A percentile compares a stretch with the other conserved stretches of the same genome.
Conservation (phyloP, 2,113 vertebrate species). For the Oreochromis niloticus region DNA sequence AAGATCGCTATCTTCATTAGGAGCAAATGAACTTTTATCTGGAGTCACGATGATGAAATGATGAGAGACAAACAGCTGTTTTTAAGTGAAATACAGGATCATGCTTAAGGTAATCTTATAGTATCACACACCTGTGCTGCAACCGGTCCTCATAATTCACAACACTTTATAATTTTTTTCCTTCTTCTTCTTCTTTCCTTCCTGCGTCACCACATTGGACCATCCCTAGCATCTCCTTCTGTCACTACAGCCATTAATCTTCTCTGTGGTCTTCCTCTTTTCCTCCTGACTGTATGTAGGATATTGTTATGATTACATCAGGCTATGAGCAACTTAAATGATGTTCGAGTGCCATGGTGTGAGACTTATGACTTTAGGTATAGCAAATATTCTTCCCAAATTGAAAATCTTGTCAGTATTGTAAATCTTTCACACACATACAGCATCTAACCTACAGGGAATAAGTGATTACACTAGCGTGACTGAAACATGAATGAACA, state of each 20-base stretch:
- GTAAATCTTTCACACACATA: background rate
- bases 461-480: background rate
- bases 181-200: background rate
- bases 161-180: background rate
- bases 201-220: background rate
- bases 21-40: background rate
- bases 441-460: background rate
- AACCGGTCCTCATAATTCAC: background rate
- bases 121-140: background rate
- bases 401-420: background rate
- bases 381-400: background rate
- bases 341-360: background rate
- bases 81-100: background rate
- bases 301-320: background rate
- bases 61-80: background rate
- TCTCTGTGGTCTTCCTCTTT: background rate
- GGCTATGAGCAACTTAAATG: background rate
- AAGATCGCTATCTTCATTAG: background rate
- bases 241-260: background rate
- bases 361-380: background rate
- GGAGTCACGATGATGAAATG: background rate
- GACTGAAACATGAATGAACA: background rate
- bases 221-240: background rate
- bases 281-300: background rate
- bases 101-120: background rate